Base-by-base conservation (phyloP, 2,797 vertebrate genomes). In the Paguma larvata region DNA sequence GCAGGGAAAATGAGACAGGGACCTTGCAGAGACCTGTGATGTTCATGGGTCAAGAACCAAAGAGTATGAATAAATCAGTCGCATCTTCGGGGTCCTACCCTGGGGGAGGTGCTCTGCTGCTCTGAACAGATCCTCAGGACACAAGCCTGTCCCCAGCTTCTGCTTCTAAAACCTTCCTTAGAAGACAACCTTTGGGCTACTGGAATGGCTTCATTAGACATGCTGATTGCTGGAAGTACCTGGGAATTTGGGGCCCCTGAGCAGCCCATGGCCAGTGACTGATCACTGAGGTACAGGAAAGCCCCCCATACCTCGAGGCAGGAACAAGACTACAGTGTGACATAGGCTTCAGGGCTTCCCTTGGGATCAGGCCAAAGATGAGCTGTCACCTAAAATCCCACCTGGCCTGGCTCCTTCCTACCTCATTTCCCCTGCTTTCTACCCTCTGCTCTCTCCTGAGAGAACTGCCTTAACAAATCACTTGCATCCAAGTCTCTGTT, bases 321-420 rank as follows among this genome's bases (percentile, higher is more conserved):
- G 63, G 3, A 53, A 51, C 32, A 56, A 53, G 9, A 21, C 59
- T 21, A 1, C 9, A 0, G 6, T 21, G 12, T n/a, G 2, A 16
- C 27, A 13, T 11, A 10, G 44, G 41, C 38, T 67, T 41, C 56
- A 48, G 27, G 14, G 30, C 30, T 34, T 27, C 56, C 62, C 11
- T 0, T 3, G 1, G 46, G 18, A 23, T 30, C 68, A 30, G 23
- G 25, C 27, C 1, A 0, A 41, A 85, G 56, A 3, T 2, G n/a
- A 53, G 23, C 56, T 12, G 5, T 32, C 21, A 38, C 65, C 15
- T 19, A 30, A 77, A 95, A 63, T 16, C 68, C 75, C 41, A 14
- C n/a, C 2, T 12, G n/a, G 44, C 56, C 1, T 44, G 48, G n/a
- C 18, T 46, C 62, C 41, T 51, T 51, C 59, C 27, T 41, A 32